These are phyloP conservation scores for Helicoverpa assulta DNA, from an alignment of 2,888 invertebrate genomes.

Conservation along the genomic window DNA sequence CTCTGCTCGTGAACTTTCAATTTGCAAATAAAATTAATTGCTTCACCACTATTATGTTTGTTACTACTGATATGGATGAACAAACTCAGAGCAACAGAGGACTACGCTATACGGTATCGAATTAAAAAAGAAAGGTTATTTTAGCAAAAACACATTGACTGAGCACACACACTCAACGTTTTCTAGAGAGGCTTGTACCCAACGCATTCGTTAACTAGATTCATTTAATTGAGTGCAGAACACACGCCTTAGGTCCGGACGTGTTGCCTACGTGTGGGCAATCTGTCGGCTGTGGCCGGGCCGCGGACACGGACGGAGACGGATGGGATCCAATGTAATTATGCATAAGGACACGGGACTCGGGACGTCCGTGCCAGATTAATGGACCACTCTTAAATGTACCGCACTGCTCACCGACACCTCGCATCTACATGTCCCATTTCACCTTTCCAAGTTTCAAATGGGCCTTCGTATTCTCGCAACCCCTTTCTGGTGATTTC, in stretches of 20 bases:
- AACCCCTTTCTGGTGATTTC: not conserved
- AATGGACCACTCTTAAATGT: slow-evolving; percentile 62
- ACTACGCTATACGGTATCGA: no score
- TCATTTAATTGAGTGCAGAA: slow-evolving; percentile 56
- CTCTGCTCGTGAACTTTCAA: slow-evolving; percentile 4
- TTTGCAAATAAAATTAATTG: not conserved
- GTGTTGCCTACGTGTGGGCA: slow-evolving; percentile 6
- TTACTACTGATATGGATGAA: no score
- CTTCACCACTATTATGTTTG: not conserved
- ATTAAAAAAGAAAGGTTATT: not conserved
- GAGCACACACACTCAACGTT: not conserved
- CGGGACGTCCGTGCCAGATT: slow-evolving; percentile 61
- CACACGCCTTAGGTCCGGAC: slow-evolving; percentile 33
- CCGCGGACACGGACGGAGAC: slow-evolving; percentile 59
- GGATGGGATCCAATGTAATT: slow-evolving; percentile 68
- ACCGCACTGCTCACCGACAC: slow-evolving; percentile 23
- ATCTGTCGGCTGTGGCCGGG: slow-evolving; percentile 32
- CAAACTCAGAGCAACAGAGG: no score
- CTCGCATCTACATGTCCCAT: slow-evolving; percentile 6
- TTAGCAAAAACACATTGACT: not conserved
- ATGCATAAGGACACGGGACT: slow-evolving; percentile 68
- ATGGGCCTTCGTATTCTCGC: slow-evolving; percentile 20
- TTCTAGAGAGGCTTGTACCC: not conserved
- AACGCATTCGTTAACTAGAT: slow-evolving; percentile 27
- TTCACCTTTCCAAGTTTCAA: slow-evolving; percentile 16